These are phyloP conservation scores for Puma concolor DNA, from an alignment of 2,113 vertebrate genomes.

Conservation along the genomic window DNA sequence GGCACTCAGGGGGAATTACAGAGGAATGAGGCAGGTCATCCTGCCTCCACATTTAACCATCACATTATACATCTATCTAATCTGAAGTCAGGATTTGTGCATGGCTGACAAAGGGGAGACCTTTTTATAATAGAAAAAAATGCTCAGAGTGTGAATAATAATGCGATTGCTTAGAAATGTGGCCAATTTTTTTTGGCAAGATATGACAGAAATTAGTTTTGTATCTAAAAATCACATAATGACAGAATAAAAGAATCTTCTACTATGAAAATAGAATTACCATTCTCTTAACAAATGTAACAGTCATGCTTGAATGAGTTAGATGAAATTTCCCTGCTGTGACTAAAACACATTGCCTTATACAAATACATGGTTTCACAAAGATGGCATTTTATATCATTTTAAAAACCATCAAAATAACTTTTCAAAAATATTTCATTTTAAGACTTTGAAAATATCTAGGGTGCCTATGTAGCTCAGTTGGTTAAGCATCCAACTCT, in stretches of 20 bases:
- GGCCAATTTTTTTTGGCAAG: neutral
- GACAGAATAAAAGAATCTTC: conserved; percentile 40
- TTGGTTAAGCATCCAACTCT: too few relatives aligned
- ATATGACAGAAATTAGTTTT: conserved; percentile 54
- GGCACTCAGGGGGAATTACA: neutral
- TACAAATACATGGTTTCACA: conserved; percentile 56
- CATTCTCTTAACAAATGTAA: conserved; percentile 39
- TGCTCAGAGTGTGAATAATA: neutral
- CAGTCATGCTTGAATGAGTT: neutral
- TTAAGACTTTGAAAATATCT: conserved; percentile 25
- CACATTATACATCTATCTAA: neutral
- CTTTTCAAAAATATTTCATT: conserved; percentile 33
- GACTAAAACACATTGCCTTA: conserved; percentile 37
- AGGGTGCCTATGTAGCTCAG: too few relatives aligned
- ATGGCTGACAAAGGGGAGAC: neutral
- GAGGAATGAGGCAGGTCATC: neutral
- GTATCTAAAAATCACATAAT: conserved; percentile 37
- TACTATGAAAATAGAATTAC: conserved; percentile 19
- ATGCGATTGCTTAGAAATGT: conserved; percentile 2
- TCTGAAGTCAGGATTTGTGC: neutral
- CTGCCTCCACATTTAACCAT: neutral
- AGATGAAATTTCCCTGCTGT: conserved; percentile 5
- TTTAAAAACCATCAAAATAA: conserved; percentile 23
- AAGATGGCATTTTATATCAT: neutral
- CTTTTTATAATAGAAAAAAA: neutral